These are phyloP conservation scores for Tadarida brasiliensis DNA, from an alignment of 2,797 vertebrate species.

Conservation along the genomic window DNA sequence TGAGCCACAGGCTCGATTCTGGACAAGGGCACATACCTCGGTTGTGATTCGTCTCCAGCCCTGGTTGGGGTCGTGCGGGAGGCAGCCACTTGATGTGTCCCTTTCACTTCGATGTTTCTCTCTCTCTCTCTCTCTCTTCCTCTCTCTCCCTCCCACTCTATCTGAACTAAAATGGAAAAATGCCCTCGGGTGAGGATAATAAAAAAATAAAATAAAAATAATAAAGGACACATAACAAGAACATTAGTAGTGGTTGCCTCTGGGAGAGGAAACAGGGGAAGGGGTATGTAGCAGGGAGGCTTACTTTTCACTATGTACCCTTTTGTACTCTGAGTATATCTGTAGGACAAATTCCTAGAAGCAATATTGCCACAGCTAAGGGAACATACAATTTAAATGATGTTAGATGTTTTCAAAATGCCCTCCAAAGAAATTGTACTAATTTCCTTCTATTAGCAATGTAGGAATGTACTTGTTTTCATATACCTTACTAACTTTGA, in stretches of 20 bases:
- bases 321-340: neutral
- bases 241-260: neutral
- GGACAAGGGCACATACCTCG: too few relatives aligned
- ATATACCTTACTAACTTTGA: neutral
- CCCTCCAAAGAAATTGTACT: neutral
- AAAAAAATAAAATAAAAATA: too few relatives aligned
- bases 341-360: constrained; percentile 1
- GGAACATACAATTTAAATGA: neutral
- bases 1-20: too few relatives aligned
- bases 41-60: too few relatives aligned
- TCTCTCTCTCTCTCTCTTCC: too few relatives aligned
- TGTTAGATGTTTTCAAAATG: neutral
- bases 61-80: too few relatives aligned
- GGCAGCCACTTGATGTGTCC: too few relatives aligned
- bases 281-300: neutral
- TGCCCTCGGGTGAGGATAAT: too few relatives aligned
- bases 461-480: neutral
- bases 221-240: neutral
- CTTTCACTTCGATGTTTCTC: too few relatives aligned
- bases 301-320: neutral
- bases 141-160: too few relatives aligned
- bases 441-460: neutral
- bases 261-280: neutral
- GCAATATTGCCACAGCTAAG: neutral
- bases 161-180: too few relatives aligned